A percentile compares a stretch with the other conserved stretches of the same genome.
Evolutionary conservation across 2,797 vertebrate genomes (phyloP).

Genomic region (Micropoecilia bifurca): DNA sequence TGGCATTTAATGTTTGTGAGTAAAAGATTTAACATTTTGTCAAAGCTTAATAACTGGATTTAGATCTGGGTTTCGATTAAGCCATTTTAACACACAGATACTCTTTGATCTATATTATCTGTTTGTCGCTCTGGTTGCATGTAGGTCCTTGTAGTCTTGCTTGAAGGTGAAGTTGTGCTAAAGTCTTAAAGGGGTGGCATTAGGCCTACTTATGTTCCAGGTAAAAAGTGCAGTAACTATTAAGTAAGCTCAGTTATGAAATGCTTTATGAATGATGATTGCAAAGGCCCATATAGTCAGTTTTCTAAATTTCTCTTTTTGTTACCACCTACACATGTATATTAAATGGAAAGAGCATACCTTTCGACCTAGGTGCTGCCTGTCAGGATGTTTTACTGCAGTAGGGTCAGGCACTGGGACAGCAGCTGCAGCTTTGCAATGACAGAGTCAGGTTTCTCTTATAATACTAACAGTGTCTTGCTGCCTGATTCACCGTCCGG

Average conservation of each 20-base stretch:
- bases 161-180: too few species aligned
- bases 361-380: slow-evolving; percentile 42
- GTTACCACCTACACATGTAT: slow-evolving; percentile 39
- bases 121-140: background rate
- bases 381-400: slow-evolving; percentile 87
- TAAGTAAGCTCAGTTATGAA: too few species aligned
- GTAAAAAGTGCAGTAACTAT: too few species aligned
- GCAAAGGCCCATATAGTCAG: background rate
- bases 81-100: background rate
- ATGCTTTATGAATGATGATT: too few species aligned
- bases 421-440: slow-evolving; percentile 88
- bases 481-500: slow-evolving; percentile 90
- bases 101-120: background rate
- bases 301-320: slow-evolving; percentile 13
- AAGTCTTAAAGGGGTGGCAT: too few species aligned
- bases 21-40: background rate
- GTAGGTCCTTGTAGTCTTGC: background rate
- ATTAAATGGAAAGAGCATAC: slow-evolving; percentile 31
- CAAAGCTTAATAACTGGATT: background rate
- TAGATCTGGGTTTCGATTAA: background rate
- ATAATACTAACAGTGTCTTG: slow-evolving; percentile 82
- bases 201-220: too few species aligned
- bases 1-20: background rate
- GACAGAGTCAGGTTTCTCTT: slow-evolving; percentile 86
- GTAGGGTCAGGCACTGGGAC: slow-evolving; percentile 83